Evolutionary conservation across 2,797 vertebrate species (phyloP), one percentile per base, ranked within the genome.

Genomic region (Apogon talboti): DNA sequence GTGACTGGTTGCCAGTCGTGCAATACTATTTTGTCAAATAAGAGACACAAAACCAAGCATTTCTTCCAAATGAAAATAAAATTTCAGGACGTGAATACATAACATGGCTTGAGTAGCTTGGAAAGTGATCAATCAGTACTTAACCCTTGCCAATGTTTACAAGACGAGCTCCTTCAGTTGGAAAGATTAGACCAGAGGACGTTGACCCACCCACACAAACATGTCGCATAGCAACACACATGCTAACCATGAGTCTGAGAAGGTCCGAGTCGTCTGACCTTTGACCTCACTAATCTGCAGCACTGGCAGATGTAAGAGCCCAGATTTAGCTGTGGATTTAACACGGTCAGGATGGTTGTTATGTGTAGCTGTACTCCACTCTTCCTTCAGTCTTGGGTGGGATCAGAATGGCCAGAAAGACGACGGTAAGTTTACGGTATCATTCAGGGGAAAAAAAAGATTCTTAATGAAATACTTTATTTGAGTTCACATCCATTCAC

Each of bases 391-490:
- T 87, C 81, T 63, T 84, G 73, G 60, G 68, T 76, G 53, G 64
- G 15, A 33, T 16, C 7, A 12, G 44, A 59, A 96, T 95, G 95
- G 92, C 91, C 48, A 95, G 91, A 86, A 95, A 93, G 74, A 92
- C 83, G 43, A 84, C 66, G 91, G 95, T 96, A 89, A 95, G 21
- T 45, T 13, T 0, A 4, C 3, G 4, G 12, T 35, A 0, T 6
- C 11, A 7, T 15, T 21, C 33, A 35, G 33, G 33, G 33, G 30
- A 33, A 33, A 35, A 9, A 28, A 28, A 28, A 35, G 7, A 35
- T 35, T 35, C 33, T 9, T 35, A 35, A 7, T 35, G 33, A 10
- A 35, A 35, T 35, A 10, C 33, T 35, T 35, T 10, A 9, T 35
- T 35, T 35, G 33, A 10, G 9, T 35, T 10, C 33, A 35, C 7